Evolutionary conservation across 2,113 vertebrate genomes (phyloP), one percentile per base, ranked within the genome.

Genomic region (Salvelinus alpinus): DNA sequence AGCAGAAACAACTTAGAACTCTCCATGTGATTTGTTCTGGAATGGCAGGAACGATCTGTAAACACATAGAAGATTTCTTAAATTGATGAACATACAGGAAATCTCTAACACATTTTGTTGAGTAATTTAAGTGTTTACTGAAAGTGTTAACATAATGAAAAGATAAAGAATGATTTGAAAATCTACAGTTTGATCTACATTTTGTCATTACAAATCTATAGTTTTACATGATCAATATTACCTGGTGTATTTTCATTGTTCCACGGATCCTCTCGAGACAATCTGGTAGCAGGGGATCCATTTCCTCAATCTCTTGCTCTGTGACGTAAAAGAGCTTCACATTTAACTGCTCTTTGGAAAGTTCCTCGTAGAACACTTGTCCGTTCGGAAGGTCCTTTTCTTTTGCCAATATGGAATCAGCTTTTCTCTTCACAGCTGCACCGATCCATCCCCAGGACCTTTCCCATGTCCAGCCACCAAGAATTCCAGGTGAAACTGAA

Each of bases 381-480:
- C 57, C 18, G 1, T 1, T 59, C 7, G 14, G 57, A 59, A 59
- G 57, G 57, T 59, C 16, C 14, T 18, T 59, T 16, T n/a, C 57
- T n/a, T 59, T 59, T 4, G 18, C 16, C 4, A 59, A 8, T 18
- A 59, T 16, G 16, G 57, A 59, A n/a, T 59, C 57, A 5, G 57
- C 18, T 2, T 59, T 16, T 16, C 57, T 16, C 57, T 59, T 59
- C 14, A 20, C 57, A 59, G 57, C 57, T n/a, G 14, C 66, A 68
- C 66, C 66, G 12, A 68, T 68, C 29, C 66, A 68, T 68, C 66
- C 13, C 25, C 27, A 29, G 66, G 66, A 27, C 29, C 66, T 29
- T 68, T 68, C 66, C 66, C 66, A 68, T 68, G 66, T 68, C 66
- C 66, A 29, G 66, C 29, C 66, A 31, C 66, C 66, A 68, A 68